Base-by-base conservation (phyloP, 2,888 invertebrate genomes). In the Camptogramma bilineatum region DNA sequence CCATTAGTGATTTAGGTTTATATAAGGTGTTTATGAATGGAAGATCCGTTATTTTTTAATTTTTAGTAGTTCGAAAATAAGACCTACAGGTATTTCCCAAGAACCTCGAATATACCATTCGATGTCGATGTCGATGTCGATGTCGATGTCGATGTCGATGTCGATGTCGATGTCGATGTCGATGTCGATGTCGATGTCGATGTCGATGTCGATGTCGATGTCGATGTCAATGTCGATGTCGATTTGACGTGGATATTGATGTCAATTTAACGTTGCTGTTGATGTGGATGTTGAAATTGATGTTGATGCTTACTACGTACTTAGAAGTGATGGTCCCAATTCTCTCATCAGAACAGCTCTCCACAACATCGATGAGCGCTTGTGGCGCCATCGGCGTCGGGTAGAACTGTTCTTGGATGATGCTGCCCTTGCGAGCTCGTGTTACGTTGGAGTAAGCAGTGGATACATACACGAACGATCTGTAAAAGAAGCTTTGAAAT, bases 391-490 rank as follows among this genome's bases (percentile, higher is more conserved):
- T 24, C 0, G 80, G 75, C 4, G 68, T 60, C 0, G 71, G 66
- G 60, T 82, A 80, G 64, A 72, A 81, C 50, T 73, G 52, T 24
- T 83, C 82, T 0, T 60, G 7, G 0, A 82, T 70, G 0, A 66
- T 56, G 0, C 9, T 31, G 0, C 68, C 62, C 7, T 58, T 44
- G 5, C 59, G 71, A 0, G 66, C 54, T 0, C 4, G 2, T 0
- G 73, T 78, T 2, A 75, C 94, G 71, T 97, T 94, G 0, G 94
- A 87, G 59, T 72, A 82, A 0, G 81, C 80, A 0, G 82, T 82
- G 0, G 82, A 82, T 0, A 82, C 73, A 51, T 82, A 58, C 1
- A 81, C 74, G 50, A 73, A 77, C 0, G 78, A 73, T 82, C 91
- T 83, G 62, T 7, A 13, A 34, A 13, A 17, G 5, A 44, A 8